Evolutionary conservation across 2,888 invertebrate species (phyloP), one percentile per base, ranked within the genome.

Genomic region (Megalurothrips usitatus): DNA sequence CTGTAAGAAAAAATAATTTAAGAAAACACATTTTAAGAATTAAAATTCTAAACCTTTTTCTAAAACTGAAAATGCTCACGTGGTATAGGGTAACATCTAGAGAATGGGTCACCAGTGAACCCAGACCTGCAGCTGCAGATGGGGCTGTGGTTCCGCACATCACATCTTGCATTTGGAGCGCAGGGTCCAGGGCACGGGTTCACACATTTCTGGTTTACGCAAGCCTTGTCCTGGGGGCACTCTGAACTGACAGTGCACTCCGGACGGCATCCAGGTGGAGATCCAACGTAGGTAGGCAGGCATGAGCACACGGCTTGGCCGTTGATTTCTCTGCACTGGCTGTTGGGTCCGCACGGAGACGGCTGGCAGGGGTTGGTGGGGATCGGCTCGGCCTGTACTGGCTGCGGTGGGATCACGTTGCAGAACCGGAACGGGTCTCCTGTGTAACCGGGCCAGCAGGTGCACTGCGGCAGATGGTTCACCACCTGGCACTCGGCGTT

Each of bases 131-230:
- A 94, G 79, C 89, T 90, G 85, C 94, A 94, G 84, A 92, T 91
- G 12, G 94, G 93, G 84, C 91, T 91, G 85, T 94, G 94, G 84
- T 93, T 93, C 8, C 93, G 91, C n/a, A 94, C 93, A 87, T 92
- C 91, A 85, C 94, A 94, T 81, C 91, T 89, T 11, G 94, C 92
- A 85, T 91, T 91, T 80, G 90, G 88, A 19, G 93, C 94, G 85
- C 93, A 94, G 43, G 92, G 90, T 82, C 93, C 93, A 12, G 91
- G 89, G 85, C 94, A 94, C n/a, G 94, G 94, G 86, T 94, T 91
- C 63, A 88, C 86, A 85, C 94, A 94, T 84, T 91, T 92, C 84
- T 92, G 92, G 85, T 92, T 92, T 80, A 91, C 89, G 84, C 94
- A 94, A 10, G 94, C 94, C 86, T 90, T 90, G 84, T 91, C 91